Base-by-base conservation (phyloP, 2,797 vertebrate genomes). In the Rhynchotus rufescens region DNA sequence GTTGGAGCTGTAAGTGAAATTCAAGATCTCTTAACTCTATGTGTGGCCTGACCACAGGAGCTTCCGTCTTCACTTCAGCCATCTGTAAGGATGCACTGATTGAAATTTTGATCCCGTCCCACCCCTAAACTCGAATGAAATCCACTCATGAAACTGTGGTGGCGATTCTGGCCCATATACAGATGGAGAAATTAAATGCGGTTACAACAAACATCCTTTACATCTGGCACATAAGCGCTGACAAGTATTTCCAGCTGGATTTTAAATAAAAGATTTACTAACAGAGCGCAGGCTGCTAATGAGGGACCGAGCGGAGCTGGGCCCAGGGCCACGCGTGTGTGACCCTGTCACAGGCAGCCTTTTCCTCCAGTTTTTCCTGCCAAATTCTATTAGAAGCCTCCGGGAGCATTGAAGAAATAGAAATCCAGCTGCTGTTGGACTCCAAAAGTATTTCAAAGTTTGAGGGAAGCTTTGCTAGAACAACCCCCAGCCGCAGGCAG, bases 231-330 rank as follows among this genome's bases (percentile, higher is more conserved):
- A 36, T 40, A 51, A 93, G 81, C 78, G 82, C 65, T 62, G 78
- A 44, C 56, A 52, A 96, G 86, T 75, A 59, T 96, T 94, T 89
- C 93, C 93, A 96, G 91, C 89, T 97, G 96, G 78, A 36, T 93
- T 49, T 75, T 79, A 25, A 62, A 87, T 15, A 84, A 82, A 52
- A 80, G 49, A 51, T 34, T 84, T 87, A 44, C 42, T 72, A 96
- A 90, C 93, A 83, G 40, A 94, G 65, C 80, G 65, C 30, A 65
- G 57, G 36, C 62, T 93, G 65, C 44, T 76, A 88, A 89, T 86
- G 86, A 90, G 67, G 71, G 81, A 79, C 76, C 76, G 65, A 91
- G 75, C 32, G 15, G 59, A 34, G 34, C 32, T 34, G 12, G 36
- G 15, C 15, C 21, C 13, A 23, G 59, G 17, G 15, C 59, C 8